These are phyloP conservation scores for Platorchestia sp. DNA, from an alignment of 1,140 invertebrate genomes.

Conservation along the genomic window DNA sequence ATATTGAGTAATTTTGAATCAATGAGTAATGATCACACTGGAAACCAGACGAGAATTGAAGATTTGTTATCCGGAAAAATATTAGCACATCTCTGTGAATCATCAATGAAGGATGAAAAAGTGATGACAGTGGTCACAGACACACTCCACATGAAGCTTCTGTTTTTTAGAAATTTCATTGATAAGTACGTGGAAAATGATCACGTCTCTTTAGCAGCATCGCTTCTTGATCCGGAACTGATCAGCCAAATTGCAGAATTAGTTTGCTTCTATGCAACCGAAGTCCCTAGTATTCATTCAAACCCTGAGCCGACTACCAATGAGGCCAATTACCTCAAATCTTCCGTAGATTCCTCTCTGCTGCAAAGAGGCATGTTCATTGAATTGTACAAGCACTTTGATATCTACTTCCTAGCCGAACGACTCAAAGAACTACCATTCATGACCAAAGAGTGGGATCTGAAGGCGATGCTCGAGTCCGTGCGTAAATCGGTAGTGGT, in stretches of 20 bases:
- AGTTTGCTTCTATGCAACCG: not conserved
- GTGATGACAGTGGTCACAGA: not conserved
- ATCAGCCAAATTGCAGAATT: not conserved
- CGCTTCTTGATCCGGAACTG: not conserved
- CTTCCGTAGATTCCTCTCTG: not conserved
- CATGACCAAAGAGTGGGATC: conserved; percentile 4
- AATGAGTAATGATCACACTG: not conserved
- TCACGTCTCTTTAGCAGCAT: not conserved
- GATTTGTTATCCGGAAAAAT: not conserved
- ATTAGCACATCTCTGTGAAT: not conserved
- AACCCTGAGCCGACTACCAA: not conserved
- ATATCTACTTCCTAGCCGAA: not conserved
- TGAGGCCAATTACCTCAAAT: not conserved
- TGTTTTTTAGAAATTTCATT: not conserved
- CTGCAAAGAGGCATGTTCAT: not conserved
- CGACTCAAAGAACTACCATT: not conserved
- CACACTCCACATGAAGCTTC: not conserved
- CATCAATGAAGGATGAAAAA: not conserved
- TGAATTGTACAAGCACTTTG: not conserved
- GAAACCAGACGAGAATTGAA: not conserved
- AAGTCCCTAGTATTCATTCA: not conserved
- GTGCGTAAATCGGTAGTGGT: not conserved
- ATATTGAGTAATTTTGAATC: not conserved
- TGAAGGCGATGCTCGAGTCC: not conserved
- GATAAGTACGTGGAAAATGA: not conserved